Percentiles rank a stretch among this genome's conserved stretches.
phyloP scores from a whole-genome alignment of 35 echinoderm and acorn worm species.

The Amphiura filiformis region DNA sequence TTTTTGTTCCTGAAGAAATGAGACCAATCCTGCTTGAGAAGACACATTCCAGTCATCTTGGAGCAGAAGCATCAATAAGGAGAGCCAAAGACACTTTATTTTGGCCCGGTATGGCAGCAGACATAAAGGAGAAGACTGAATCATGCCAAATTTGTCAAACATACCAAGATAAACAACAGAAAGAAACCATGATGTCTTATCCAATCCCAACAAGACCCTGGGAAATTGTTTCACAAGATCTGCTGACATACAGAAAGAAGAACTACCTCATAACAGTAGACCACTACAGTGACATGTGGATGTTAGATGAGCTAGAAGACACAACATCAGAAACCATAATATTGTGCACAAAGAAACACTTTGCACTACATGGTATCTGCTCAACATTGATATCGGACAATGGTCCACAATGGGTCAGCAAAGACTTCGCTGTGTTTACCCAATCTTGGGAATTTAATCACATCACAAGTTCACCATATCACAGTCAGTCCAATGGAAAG shows the following conservation, averaged over 20 bases:
- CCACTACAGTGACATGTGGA: no score
- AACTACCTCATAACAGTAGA: no score
- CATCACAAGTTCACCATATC: slow-evolving; percentile 6
- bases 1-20: slow-evolving; percentile 11
- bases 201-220: slow-evolving; percentile 49
- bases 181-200: slow-evolving; percentile 17
- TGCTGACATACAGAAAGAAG: background rate
- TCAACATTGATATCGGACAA: background rate
- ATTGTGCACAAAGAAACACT: background rate
- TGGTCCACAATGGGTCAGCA: slow-evolving; percentile 44
- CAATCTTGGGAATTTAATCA: slow-evolving; percentile 57
- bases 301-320: no score
- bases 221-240: slow-evolving; percentile 52
- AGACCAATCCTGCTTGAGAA: no score
- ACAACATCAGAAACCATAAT: background rate
- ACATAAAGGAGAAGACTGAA: no score
- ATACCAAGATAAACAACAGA: no score
- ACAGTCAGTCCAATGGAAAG: slow-evolving; percentile 59
- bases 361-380: background rate
- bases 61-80: no score
- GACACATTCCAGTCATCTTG: no score
- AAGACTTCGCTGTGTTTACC: slow-evolving; percentile 48
- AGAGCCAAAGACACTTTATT: no score
- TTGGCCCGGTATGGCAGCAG: no score
- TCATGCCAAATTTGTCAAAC: no score